A percentile compares a stretch with the other conserved stretches of the same genome.
phyloP scores from a whole-genome alignment of 2,888 invertebrate species.

The Heliothis peltigera region DNA sequence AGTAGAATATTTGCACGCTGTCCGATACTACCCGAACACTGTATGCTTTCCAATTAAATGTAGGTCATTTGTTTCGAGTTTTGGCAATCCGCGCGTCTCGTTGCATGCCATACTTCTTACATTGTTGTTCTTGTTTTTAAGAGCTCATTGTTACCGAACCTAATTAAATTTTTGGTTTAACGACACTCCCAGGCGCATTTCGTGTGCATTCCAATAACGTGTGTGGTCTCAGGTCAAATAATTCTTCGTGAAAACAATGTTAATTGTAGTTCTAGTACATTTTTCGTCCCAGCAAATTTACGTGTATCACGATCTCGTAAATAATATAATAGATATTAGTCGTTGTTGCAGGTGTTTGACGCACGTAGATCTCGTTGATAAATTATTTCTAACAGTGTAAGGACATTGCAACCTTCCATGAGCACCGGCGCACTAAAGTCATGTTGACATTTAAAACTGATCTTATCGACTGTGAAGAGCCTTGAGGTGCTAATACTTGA shows the following conservation, averaged over 20 bases:
- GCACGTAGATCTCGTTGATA: conserved; percentile 21
- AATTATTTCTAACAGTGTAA: conserved; percentile 26
- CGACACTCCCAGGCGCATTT: conserved; percentile 30
- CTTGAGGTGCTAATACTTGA: conserved; percentile 51
- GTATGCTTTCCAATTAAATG: conserved; percentile 54
- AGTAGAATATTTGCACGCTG: conserved; percentile 26
- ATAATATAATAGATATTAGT: conserved; percentile 1
- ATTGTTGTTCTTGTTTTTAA: conserved; percentile 29
- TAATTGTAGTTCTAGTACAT: neutral
- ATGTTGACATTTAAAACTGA: conserved; percentile 57
- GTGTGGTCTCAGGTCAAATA: conserved; percentile 24
- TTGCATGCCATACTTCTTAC: conserved; percentile 31
- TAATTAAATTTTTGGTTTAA: conserved; percentile 43
- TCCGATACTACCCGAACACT: conserved; percentile 26
- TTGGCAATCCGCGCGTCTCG: conserved; percentile 53
- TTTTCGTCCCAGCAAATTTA: conserved; percentile 7
- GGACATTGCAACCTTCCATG: conserved; percentile 49
- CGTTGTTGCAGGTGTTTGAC: conserved; percentile 8
- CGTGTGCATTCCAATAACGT: conserved; percentile 40
- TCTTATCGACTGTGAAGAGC: conserved; percentile 43
- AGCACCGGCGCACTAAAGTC: conserved; percentile 23
- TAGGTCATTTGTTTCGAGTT: conserved; percentile 52
- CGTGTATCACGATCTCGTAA: conserved; percentile 2
- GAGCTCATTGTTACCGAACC: conserved; percentile 36
- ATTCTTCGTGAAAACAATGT: too few relatives aligned